Conservation (phyloP, 2,888 invertebrate species). For the Xanthia togata region DNA sequence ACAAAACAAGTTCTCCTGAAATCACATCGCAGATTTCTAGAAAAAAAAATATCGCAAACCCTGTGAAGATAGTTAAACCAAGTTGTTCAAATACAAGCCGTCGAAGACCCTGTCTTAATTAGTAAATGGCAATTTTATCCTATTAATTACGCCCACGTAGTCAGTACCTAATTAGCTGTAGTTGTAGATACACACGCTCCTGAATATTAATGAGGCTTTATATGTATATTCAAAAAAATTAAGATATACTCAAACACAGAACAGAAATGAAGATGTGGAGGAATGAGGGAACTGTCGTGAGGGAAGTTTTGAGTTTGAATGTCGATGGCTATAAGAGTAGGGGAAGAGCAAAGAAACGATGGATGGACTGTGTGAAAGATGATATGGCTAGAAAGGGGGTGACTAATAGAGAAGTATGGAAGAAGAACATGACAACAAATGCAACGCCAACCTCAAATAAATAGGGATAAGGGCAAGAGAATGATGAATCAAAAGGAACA, state of each 20-base stretch:
- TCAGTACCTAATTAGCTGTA: conserved; percentile 3
- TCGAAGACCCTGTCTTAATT: background rate
- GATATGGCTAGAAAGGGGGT: background rate
- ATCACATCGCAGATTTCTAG: too few relatives aligned
- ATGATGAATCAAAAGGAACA: too few relatives aligned
- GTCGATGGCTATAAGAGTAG: background rate
- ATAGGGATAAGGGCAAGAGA: background rate
- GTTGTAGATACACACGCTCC: background rate
- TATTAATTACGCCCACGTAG: conserved; percentile 1
- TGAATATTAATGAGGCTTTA: conserved; percentile 2
- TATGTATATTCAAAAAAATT: background rate
- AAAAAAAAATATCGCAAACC: too few relatives aligned
- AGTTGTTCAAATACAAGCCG: background rate
- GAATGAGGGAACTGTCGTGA: background rate
- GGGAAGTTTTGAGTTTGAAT: background rate
- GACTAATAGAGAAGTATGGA: background rate
- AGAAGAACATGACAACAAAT: background rate
- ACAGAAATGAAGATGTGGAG: background rate
- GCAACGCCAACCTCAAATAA: background rate
- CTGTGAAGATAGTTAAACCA: too few relatives aligned
- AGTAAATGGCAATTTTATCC: background rate
- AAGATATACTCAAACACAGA: background rate
- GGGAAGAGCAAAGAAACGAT: background rate
- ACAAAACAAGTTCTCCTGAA: too few relatives aligned
- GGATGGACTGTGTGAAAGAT: background rate